Conservation (phyloP, 2,113 vertebrate genomes). For the Apus apus region DNA sequence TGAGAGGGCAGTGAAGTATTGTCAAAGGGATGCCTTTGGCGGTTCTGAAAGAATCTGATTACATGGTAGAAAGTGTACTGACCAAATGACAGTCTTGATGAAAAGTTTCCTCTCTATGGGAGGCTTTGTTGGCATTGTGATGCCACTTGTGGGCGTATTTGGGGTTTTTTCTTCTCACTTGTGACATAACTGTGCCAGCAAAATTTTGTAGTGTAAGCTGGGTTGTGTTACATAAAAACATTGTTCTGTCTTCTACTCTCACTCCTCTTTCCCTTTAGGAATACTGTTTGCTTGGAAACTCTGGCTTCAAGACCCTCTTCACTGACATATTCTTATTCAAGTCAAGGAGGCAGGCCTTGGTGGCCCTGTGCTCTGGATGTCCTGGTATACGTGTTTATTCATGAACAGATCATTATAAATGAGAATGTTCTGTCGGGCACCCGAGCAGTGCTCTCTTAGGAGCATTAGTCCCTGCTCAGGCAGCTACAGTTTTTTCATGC, state of each 20-base stretch:
- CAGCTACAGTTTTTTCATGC: background rate
- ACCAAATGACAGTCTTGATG: slow-evolving; percentile 45
- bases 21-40: background rate
- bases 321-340: background rate
- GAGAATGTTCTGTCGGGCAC: background rate
- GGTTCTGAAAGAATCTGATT: background rate
- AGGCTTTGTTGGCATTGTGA: slow-evolving; percentile 31
- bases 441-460: background rate
- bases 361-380: background rate
- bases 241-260: background rate
- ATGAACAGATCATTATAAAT: background rate
- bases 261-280: background rate
- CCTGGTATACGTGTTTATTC: background rate
- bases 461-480: background rate
- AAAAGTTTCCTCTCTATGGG: background rate
- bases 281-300: background rate
- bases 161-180: background rate
- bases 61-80: background rate
- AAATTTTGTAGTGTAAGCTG: slow-evolving; percentile 20
- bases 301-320: background rate
- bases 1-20: accelerated
- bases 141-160: slow-evolving; percentile 53
- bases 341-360: background rate
- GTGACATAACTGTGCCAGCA: slow-evolving; percentile 54
- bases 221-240: slow-evolving; percentile 9